These are phyloP conservation scores for Metellina segmentata DNA, from an alignment of 2,888 invertebrate genomes.

Conservation along the genomic window DNA sequence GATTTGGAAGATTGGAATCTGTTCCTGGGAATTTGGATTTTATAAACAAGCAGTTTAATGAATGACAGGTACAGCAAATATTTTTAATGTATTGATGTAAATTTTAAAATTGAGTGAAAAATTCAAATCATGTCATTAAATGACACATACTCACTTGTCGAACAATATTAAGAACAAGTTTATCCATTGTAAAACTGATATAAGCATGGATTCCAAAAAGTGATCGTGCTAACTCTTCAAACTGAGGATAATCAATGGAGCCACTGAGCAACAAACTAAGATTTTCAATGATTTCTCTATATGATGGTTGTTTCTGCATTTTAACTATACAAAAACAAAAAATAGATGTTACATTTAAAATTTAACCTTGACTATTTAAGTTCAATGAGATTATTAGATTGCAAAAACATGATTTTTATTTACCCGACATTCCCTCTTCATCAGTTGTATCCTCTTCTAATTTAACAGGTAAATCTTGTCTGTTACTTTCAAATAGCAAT, in stretches of 20 bases:
- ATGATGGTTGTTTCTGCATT: conserved; percentile 14
- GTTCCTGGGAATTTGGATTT: not conserved
- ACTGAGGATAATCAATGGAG: conserved; percentile 93
- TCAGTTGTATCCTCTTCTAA: not conserved
- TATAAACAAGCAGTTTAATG: not conserved
- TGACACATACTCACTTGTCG: conserved; percentile 83
- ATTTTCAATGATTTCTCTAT: conserved; percentile 51
- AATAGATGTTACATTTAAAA: not conserved
- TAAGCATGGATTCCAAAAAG: conserved; percentile 99
- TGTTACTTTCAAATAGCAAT: conserved; percentile 62
- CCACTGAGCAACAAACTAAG: conserved; percentile 82
- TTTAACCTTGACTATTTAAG: not conserved
- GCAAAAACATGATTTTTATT: too few relatives aligned
- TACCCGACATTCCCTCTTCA: not conserved
- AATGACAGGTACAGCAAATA: not conserved
- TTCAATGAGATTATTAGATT: too few relatives aligned
- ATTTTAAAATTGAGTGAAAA: not conserved
- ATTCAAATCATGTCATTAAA: not conserved
- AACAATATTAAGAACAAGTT: conserved; percentile 91
- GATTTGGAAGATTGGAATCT: too few relatives aligned
- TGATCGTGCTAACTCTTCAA: conserved; percentile 96
- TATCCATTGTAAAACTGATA: conserved; percentile 97
- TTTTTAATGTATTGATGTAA: not conserved
- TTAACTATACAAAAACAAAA: not conserved
- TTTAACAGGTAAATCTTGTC: not conserved